Conservation (phyloP, 2,113 vertebrate genomes). For the Gymnobelideus leadbeateri region DNA sequence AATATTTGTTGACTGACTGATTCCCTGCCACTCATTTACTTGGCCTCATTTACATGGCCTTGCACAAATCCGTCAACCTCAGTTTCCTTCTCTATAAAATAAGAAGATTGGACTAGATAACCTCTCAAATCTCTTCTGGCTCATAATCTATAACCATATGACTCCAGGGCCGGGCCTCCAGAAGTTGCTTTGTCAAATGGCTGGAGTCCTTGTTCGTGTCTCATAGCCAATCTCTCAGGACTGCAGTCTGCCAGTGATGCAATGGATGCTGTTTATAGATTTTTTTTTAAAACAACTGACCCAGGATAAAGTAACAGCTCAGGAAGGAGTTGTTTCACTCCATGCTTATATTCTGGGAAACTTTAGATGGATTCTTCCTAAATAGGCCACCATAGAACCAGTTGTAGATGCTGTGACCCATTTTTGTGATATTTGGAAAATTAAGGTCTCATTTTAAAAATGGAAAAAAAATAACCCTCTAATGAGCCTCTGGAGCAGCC, state of each 20-base stretch:
- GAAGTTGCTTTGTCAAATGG: background rate
- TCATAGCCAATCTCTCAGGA: background rate
- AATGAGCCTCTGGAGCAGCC: background rate
- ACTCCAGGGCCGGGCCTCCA: background rate
- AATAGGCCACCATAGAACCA: background rate
- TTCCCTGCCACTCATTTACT: background rate
- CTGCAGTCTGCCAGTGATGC: background rate
- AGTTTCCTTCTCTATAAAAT: background rate
- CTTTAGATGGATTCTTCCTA: background rate
- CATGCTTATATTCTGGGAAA: background rate
- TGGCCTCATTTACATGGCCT: too few relatives aligned
- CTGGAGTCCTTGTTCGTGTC: background rate
- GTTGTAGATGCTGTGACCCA: too few relatives aligned
- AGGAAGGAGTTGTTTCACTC: background rate
- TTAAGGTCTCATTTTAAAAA: conserved; percentile 26
- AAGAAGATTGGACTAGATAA: background rate
- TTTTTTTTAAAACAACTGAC: background rate
- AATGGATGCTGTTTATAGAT: background rate
- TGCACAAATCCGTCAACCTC: background rate
- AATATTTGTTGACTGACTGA: background rate
- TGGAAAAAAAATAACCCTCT: background rate
- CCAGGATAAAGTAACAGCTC: background rate
- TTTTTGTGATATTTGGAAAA: conserved; percentile 1
- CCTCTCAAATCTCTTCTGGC: background rate
- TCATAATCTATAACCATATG: background rate